Evolutionary conservation across 2,797 vertebrate genomes (phyloP).

Genomic region (Peromyscus eremicus): DNA sequence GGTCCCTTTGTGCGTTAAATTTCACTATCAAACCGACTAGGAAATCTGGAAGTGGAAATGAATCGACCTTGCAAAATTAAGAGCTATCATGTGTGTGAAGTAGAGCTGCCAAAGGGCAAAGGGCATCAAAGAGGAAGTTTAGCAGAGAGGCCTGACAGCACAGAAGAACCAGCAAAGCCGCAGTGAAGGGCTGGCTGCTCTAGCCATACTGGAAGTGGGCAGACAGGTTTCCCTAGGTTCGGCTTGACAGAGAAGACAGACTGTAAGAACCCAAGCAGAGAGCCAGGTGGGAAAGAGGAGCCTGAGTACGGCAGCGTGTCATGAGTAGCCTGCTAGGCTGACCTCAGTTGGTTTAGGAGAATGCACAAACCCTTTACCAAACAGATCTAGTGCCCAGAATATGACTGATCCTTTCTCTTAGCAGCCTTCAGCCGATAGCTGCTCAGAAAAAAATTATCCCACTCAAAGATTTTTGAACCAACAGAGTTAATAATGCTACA

Average conservation of each 20-base stretch:
- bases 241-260: not conserved
- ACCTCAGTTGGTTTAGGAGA: not conserved
- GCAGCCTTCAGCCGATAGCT: not conserved
- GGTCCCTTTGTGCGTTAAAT: slow-evolving; percentile 7
- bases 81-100: not conserved
- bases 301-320: accelerated
- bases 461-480: not conserved
- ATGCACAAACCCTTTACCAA: not conserved
- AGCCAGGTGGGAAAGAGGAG: not conserved
- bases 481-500: not conserved
- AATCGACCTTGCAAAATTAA: not conserved
- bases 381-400: not conserved
- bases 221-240: not conserved
- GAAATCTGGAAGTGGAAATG: not conserved
- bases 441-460: not conserved
- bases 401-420: not conserved
- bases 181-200: too few species aligned
- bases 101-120: not conserved
- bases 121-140: not conserved
- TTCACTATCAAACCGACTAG: not conserved
- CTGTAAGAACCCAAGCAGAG: too few species aligned
- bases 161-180: not conserved
- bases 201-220: not conserved
- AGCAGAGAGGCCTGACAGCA: not conserved
- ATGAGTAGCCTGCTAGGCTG: not conserved